Percentiles rank a stretch among this genome's conserved stretches.
These are phyloP conservation scores for Puffinus mauretanicus DNA, from an alignment of 2,113 vertebrate species.

Conservation along the genomic window DNA sequence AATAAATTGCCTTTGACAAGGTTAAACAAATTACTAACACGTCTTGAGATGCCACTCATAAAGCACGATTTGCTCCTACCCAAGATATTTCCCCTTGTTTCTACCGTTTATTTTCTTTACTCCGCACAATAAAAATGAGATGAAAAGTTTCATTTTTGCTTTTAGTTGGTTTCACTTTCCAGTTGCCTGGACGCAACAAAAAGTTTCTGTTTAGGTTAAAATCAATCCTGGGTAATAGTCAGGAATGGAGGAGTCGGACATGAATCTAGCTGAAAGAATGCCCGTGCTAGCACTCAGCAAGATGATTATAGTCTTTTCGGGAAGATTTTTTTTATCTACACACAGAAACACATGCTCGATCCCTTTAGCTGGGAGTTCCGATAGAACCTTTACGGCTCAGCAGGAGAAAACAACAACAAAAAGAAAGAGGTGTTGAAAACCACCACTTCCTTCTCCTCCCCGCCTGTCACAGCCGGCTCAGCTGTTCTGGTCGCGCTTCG, in stretches of 20 bases:
- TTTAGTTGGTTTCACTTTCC: conserved; percentile 43
- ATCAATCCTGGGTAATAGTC: neutral
- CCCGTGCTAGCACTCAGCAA: neutral
- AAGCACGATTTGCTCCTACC: neutral
- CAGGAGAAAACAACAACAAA: neutral
- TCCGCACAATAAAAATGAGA: neutral
- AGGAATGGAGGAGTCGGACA: neutral
- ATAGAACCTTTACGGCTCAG: neutral
- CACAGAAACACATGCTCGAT: neutral
- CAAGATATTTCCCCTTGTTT: neutral
- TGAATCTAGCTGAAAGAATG: neutral
- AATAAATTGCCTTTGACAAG: neutral
- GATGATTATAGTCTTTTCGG: neutral
- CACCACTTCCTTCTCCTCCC: conserved; percentile 11
- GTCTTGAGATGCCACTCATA: neutral
- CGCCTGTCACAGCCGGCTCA: conserved; percentile 11
- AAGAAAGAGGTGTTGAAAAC: neutral
- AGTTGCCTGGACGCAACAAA: neutral
- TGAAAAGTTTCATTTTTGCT: conserved; percentile 44
- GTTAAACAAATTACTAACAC: neutral
- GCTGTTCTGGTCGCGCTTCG: neutral
- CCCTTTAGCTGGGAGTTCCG: neutral
- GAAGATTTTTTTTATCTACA: neutral
- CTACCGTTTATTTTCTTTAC: neutral
- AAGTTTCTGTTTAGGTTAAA: conserved; percentile 27